Evolutionary conservation across 2,113 vertebrate species (phyloP).

Genomic region (Callaeas wilsoni): DNA sequence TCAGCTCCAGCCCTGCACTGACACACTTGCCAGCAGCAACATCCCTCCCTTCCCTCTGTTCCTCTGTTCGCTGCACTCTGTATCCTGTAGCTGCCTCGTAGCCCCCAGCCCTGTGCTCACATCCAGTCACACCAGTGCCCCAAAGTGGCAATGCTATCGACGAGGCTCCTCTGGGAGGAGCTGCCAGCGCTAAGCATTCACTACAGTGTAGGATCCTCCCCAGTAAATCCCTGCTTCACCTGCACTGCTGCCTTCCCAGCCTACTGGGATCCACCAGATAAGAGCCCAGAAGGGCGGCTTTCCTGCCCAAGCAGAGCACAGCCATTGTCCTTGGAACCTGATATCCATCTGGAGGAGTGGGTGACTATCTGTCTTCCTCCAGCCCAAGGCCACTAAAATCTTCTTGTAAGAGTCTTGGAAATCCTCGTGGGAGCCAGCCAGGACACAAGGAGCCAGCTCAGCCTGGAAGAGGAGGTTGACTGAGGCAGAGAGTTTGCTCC

Average conservation of each 20-base stretch:
- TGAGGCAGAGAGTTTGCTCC: not conserved
- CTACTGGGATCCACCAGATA: not conserved
- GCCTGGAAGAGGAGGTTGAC: not conserved
- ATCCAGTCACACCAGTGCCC: accelerated
- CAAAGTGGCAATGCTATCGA: accelerated
- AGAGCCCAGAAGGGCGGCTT: not conserved
- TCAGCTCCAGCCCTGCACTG: not conserved
- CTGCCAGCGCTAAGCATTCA: not conserved
- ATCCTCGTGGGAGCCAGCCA: not conserved
- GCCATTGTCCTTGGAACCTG: not conserved
- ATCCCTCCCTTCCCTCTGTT: not conserved
- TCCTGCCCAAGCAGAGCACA: not conserved
- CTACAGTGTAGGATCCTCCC: accelerated
- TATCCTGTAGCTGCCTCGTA: not conserved
- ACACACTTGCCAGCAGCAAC: not conserved
- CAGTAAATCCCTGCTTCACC: not conserved
- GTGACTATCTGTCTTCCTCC: not conserved
- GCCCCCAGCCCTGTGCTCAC: not conserved
- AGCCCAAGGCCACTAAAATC: not conserved
- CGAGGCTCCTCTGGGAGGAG: not conserved
- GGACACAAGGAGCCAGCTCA: not conserved
- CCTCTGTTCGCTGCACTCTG: not conserved
- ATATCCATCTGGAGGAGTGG: not conserved
- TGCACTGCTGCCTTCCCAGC: not conserved
- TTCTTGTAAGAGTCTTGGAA: not conserved